These are phyloP conservation scores for Hymenochirus boettgeri DNA, from an alignment of 2,113 vertebrate genomes.

Conservation along the genomic window DNA sequence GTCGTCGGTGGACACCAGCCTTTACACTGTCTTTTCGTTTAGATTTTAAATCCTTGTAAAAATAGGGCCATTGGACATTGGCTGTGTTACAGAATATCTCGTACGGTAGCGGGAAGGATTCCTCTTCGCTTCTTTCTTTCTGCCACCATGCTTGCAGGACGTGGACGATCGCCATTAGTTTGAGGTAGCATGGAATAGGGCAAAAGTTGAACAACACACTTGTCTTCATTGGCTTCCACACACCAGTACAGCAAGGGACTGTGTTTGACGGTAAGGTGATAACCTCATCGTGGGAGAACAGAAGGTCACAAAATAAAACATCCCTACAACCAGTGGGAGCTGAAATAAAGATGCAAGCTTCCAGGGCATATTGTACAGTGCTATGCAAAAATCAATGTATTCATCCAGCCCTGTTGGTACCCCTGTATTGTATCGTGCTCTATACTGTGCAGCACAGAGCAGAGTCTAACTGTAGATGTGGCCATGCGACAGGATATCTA, in stretches of 20 bases:
- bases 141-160: conserved; percentile 83
- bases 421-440: too few species aligned
- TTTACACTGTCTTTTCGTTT: too few species aligned
- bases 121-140: conserved; percentile 90
- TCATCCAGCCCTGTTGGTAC: too few species aligned
- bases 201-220: conserved; percentile 91
- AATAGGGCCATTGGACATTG: too few species aligned
- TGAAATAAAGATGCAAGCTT: background rate
- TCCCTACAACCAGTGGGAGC: background rate
- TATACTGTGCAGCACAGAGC: too few species aligned
- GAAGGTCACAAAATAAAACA: background rate
- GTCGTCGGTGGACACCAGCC: too few species aligned
- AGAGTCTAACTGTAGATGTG: too few species aligned
- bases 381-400: too few species aligned
- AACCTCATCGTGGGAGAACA: background rate
- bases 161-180: conserved; percentile 89
- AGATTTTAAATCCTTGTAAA: too few species aligned
- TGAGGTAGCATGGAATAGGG: conserved; percentile 96
- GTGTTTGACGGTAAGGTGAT: conserved; percentile 84
- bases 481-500: too few species aligned
- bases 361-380: background rate
- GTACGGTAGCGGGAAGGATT: conserved; percentile 85
- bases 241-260: conserved; percentile 91
- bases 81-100: conserved; percentile 70
- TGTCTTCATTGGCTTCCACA: conserved; percentile 90